Conservation (phyloP, 1,140 invertebrate species). For the Drosophila ficusphila region DNA sequence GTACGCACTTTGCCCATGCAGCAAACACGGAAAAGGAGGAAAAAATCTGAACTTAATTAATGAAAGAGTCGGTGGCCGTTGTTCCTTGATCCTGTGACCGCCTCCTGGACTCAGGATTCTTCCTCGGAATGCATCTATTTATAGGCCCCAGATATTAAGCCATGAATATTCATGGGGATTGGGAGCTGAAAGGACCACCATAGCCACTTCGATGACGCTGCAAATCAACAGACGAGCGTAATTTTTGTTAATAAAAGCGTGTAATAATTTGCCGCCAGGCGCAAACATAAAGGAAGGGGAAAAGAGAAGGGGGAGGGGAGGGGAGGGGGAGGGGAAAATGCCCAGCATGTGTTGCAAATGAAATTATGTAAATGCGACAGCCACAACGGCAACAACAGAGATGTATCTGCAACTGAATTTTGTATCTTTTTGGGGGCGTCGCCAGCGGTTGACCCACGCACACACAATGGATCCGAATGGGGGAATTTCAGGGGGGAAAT, state of each 20-base stretch:
- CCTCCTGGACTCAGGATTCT: not conserved
- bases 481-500: constrained; percentile 1
- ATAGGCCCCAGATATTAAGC: constrained; percentile 55
- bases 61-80: constrained; percentile 43
- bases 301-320: not conserved
- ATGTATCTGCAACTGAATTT: constrained; percentile 46
- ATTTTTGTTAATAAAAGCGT: constrained; percentile 72
- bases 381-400: constrained; percentile 39
- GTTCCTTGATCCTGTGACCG: constrained; percentile 15
- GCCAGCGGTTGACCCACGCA: constrained; percentile 52
- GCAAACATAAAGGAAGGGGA: not conserved
- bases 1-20: constrained; percentile 11
- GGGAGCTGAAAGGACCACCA: constrained; percentile 1
- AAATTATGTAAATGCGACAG: constrained; percentile 81
- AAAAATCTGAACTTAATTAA: constrained; percentile 69
- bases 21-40: constrained; percentile 3
- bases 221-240: constrained; percentile 74
- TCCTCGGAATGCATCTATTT: constrained; percentile 51
- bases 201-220: constrained; percentile 56
- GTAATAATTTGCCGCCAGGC: constrained; percentile 59
- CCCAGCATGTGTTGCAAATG: constrained; percentile 63
- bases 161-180: constrained; percentile 68
- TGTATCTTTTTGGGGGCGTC: constrained; percentile 30
- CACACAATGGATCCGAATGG: constrained; percentile 47
- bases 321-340: not conserved